Evolutionary conservation across 2,888 invertebrate species (phyloP).

Genomic region (Penaeus monodon): DNA sequence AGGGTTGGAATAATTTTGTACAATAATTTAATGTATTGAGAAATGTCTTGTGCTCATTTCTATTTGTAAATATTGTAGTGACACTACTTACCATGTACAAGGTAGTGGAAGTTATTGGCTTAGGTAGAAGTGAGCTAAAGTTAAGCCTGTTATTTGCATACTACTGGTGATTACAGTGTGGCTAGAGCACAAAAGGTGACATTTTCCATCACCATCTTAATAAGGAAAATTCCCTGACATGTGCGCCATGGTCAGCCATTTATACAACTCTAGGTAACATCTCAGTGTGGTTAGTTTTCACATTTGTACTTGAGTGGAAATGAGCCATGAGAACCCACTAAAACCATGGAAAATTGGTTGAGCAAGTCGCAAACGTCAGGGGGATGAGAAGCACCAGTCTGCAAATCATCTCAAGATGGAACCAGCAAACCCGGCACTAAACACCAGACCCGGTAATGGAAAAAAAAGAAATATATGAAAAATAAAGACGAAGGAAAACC

Average conservation of each 20-base stretch:
- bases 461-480: slow-evolving; percentile 18
- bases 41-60: slow-evolving; percentile 62
- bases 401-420: slow-evolving; percentile 14
- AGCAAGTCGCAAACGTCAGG: slow-evolving; percentile 10
- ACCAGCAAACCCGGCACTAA: slow-evolving; percentile 12
- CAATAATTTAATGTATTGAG: slow-evolving; percentile 62
- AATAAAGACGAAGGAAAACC: slow-evolving; percentile 24
- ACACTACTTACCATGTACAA: slow-evolving; percentile 58
- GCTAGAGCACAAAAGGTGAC: slow-evolving; percentile 49
- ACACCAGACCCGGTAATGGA: slow-evolving; percentile 32
- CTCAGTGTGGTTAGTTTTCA: slow-evolving; percentile 28
- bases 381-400: slow-evolving; percentile 22
- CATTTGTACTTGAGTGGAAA: neutral
- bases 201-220: slow-evolving; percentile 48
- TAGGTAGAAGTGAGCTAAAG: slow-evolving; percentile 59
- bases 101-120: slow-evolving; percentile 60
- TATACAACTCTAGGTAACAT: neutral
- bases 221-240: slow-evolving; percentile 33
- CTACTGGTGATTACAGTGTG: slow-evolving; percentile 55
- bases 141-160: slow-evolving; percentile 59
- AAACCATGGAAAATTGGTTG: slow-evolving; percentile 15
- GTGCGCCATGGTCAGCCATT: slow-evolving; percentile 34
- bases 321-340: slow-evolving; percentile 29
- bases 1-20: slow-evolving; percentile 63
- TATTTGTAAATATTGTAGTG: slow-evolving; percentile 63